Conservation (phyloP, 2,113 vertebrate genomes). For the Ptilorrhoa leucosticta region DNA sequence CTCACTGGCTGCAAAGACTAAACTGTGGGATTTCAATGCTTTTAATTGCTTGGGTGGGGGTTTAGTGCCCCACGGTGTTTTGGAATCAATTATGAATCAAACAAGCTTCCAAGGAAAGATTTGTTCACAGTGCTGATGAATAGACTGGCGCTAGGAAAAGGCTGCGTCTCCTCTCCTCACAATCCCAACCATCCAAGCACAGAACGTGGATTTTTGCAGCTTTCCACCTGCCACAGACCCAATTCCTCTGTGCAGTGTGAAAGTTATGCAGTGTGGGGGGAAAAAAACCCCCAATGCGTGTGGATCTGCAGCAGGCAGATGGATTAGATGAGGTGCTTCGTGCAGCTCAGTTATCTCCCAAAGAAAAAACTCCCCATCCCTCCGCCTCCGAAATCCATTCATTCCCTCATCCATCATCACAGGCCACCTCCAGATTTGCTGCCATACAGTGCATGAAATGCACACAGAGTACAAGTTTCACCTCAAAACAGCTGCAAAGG, state of each 20-base stretch:
- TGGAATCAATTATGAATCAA: not conserved
- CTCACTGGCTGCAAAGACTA: not conserved
- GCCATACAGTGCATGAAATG: fast-evolving
- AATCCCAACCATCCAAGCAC: not conserved
- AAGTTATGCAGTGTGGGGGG: not conserved
- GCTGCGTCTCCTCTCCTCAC: not conserved
- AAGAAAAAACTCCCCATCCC: not conserved
- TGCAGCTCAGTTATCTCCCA: fast-evolving
- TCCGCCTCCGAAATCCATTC: not conserved
- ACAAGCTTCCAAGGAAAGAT: not conserved
- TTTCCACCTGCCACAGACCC: not conserved
- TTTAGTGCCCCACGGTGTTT: not conserved
- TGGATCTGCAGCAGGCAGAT: not conserved
- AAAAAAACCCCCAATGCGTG: no score
- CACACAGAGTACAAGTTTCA: fast-evolving
- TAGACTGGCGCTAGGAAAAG: not conserved
- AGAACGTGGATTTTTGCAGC: not conserved
- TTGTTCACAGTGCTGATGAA: not conserved
- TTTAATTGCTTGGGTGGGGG: not conserved
- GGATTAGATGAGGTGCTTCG: not conserved
- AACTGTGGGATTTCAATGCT: not conserved
- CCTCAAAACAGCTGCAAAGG: not conserved
- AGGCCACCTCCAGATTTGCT: fast-evolving
- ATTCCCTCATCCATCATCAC: not conserved
- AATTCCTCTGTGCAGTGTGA: not conserved